Evolutionary conservation across 2,888 invertebrate species (phyloP).

Genomic region (Anthrax anthrax): DNA sequence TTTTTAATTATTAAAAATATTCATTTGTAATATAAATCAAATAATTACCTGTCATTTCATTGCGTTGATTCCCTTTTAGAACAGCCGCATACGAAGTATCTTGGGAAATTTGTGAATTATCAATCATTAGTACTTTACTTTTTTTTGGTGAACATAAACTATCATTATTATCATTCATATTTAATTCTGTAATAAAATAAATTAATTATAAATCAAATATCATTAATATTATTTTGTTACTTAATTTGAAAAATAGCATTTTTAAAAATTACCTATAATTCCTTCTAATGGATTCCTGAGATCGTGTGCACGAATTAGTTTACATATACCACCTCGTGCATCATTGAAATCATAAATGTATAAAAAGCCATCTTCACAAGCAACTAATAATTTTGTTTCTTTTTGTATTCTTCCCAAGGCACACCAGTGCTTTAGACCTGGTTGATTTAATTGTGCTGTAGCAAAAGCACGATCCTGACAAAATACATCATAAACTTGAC

Average conservation of each 20-base stretch:
- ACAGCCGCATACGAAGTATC: constrained; percentile 68
- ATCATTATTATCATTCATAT: constrained; percentile 9
- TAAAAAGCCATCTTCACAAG: constrained; percentile 33
- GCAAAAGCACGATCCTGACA: constrained; percentile 34
- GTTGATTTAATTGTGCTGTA: constrained; percentile 27
- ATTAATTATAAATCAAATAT: no score
- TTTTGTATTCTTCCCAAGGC: constrained; percentile 29
- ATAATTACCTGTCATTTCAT: constrained; percentile 68
- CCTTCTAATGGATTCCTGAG: constrained; percentile 28
- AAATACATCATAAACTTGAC: constrained; percentile 31
- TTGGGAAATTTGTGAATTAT: constrained; percentile 21
- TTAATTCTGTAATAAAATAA: constrained; percentile 14
- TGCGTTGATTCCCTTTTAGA: constrained; percentile 65
- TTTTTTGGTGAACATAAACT: constrained; percentile 6
- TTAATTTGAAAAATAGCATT: no score
- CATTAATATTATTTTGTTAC: no score
- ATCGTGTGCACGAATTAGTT: constrained; percentile 29
- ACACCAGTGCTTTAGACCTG: constrained; percentile 30
- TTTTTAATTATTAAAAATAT: constrained; percentile 1
- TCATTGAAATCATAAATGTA: constrained; percentile 32
- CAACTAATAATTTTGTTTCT: constrained; percentile 27
- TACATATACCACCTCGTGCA: constrained; percentile 29
- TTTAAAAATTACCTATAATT: constrained; percentile 19
- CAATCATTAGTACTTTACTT: constrained; percentile 20
- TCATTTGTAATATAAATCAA: background rate